Conservation (phyloP, 2,888 invertebrate species). For the Papilio protenor region DNA sequence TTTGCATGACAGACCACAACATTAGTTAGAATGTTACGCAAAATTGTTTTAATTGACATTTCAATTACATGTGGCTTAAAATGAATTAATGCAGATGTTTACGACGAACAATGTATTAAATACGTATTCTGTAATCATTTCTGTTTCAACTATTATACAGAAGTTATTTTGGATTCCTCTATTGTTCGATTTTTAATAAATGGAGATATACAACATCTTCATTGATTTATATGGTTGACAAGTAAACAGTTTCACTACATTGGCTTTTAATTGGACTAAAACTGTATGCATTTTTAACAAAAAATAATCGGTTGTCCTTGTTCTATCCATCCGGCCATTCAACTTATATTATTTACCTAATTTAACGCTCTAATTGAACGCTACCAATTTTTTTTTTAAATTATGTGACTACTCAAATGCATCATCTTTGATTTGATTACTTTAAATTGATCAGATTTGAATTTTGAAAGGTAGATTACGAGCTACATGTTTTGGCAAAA, state of each 20-base stretch:
- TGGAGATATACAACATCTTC: neutral
- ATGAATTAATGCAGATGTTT: constrained; percentile 17
- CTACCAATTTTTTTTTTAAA: too few relatives aligned
- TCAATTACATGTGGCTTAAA: constrained; percentile 16
- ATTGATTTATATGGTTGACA: constrained; percentile 28
- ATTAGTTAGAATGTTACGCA: constrained; percentile 12
- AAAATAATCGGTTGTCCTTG: neutral
- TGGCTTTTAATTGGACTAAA: constrained; percentile 14
- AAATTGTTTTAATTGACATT: constrained; percentile 21
- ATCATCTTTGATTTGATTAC: too few relatives aligned
- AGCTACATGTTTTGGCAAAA: too few relatives aligned
- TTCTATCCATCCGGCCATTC: neutral
- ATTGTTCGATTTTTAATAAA: constrained; percentile 14
- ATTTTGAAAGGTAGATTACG: too few relatives aligned
- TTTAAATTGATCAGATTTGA: too few relatives aligned
- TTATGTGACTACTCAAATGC: too few relatives aligned
- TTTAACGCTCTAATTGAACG: too few relatives aligned
- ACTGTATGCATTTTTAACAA: neutral
- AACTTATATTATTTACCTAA: too few relatives aligned
- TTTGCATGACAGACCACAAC: constrained; percentile 11
- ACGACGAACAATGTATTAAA: neutral
- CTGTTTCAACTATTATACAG: neutral
- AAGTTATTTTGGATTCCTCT: neutral
- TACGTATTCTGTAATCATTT: neutral
- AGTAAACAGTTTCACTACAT: neutral